These are phyloP conservation scores for Dunckerocampus dactyliophorus DNA, from an alignment of 2,113 vertebrate genomes.

Conservation along the genomic window DNA sequence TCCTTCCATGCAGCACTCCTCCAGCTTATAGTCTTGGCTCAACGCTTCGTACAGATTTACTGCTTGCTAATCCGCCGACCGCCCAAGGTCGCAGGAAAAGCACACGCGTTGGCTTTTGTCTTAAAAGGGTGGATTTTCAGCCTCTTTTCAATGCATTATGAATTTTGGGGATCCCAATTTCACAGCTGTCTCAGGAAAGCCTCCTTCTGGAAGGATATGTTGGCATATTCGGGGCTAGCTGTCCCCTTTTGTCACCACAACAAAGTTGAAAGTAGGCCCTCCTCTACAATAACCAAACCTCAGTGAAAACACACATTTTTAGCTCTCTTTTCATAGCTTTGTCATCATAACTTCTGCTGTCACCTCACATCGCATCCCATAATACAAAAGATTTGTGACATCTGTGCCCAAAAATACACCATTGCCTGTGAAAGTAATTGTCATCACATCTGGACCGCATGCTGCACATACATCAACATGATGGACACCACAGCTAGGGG, in stretches of 20 bases:
- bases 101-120: constrained; percentile 13
- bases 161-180: constrained; percentile 5
- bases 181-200: not conserved
- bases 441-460: not conserved
- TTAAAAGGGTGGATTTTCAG: constrained; percentile 10
- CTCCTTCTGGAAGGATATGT: no score
- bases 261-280: no score
- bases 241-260: constrained; percentile 10
- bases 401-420: constrained; percentile 13
- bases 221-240: not conserved
- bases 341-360: constrained; percentile 30
- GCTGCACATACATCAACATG: not conserved
- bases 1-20: constrained; percentile 1
- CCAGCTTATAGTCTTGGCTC: constrained; percentile 38
- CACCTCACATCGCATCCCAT: constrained; percentile 31
- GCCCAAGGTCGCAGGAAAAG: constrained; percentile 38
- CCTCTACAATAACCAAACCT: no score
- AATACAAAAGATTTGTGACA: constrained; percentile 19
- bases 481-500: no score
- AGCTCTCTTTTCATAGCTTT: constrained; percentile 11
- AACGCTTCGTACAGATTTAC: constrained; percentile 41
- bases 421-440: not conserved
- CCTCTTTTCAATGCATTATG: not conserved
- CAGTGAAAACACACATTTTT: no score
- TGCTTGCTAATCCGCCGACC: constrained; percentile 35